Percentiles rank a stretch among this genome's conserved stretches.
These are phyloP conservation scores for Hyles vespertilio DNA, from an alignment of 1,140 invertebrate species.

Conservation along the genomic window DNA sequence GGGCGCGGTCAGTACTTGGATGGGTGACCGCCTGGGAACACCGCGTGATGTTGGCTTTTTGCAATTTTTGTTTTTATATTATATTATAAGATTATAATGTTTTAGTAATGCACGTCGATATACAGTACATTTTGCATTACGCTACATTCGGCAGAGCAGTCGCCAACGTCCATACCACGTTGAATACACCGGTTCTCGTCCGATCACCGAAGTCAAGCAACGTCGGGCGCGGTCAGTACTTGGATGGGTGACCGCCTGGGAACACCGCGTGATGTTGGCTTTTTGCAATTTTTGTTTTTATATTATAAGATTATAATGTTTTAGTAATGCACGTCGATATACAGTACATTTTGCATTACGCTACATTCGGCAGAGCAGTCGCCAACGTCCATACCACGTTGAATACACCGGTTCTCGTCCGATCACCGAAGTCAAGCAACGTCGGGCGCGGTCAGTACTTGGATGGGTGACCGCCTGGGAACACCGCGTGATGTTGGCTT, in stretches of 20 bases:
- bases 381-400: constrained; percentile 19
- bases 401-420: constrained; percentile 24
- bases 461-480: constrained; percentile 25
- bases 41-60: constrained; percentile 22
- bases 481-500: constrained; percentile 22
- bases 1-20: constrained; percentile 24
- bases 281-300: constrained; percentile 6
- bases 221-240: constrained; percentile 24
- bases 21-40: constrained; percentile 25
- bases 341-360: too few species aligned
- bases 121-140: too few species aligned
- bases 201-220: constrained; percentile 26
- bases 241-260: constrained; percentile 25
- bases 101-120: too few species aligned
- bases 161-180: constrained; percentile 18
- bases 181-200: constrained; percentile 25
- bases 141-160: neutral
- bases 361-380: neutral
- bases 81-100: too few species aligned
- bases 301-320: too few species aligned
- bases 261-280: constrained; percentile 22
- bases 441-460: constrained; percentile 24
- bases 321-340: too few species aligned
- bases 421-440: constrained; percentile 26
- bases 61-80: neutral